A percentile compares a stretch with the other conserved stretches of the same genome.
Conservation (phyloP, 1,140 invertebrate species). For the Philopotamus ludificatus region DNA sequence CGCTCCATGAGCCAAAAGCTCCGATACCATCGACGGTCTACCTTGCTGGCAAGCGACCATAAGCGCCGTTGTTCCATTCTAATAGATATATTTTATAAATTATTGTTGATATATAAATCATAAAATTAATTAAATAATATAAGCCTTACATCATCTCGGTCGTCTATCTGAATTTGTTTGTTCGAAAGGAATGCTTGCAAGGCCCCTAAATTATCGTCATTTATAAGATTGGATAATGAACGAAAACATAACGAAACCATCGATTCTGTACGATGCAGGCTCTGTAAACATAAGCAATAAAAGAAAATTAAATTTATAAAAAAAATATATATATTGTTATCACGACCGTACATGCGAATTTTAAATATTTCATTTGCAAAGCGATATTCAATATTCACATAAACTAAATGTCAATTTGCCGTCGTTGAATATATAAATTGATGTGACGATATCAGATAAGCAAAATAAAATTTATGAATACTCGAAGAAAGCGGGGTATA, state of each 20-base stretch:
- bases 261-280: constrained; percentile 68
- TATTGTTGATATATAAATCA: neutral
- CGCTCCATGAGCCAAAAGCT: constrained; percentile 81
- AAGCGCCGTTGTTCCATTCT: constrained; percentile 90
- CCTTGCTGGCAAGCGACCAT: constrained; percentile 84
- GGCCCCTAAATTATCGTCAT: constrained; percentile 75
- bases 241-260: constrained; percentile 85
- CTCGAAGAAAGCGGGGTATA: too few species aligned
- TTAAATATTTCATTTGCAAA: too few species aligned
- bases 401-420: too few species aligned
- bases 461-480: too few species aligned
- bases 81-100: too few species aligned
- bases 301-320: neutral
- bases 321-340: neutral
- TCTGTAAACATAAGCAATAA: constrained; percentile 46
- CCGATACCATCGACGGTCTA: constrained; percentile 75
- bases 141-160: constrained; percentile 79
- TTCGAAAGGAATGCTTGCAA: constrained; percentile 79
- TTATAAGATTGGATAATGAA: constrained; percentile 74
- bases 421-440: too few species aligned
- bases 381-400: too few species aligned
- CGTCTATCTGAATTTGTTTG: constrained; percentile 80
- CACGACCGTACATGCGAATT: neutral
- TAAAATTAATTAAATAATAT: neutral
- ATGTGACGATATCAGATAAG: too few species aligned